These are phyloP conservation scores for Caradrina kadenii DNA, from an alignment of 2,888 invertebrate species.

Conservation along the genomic window DNA sequence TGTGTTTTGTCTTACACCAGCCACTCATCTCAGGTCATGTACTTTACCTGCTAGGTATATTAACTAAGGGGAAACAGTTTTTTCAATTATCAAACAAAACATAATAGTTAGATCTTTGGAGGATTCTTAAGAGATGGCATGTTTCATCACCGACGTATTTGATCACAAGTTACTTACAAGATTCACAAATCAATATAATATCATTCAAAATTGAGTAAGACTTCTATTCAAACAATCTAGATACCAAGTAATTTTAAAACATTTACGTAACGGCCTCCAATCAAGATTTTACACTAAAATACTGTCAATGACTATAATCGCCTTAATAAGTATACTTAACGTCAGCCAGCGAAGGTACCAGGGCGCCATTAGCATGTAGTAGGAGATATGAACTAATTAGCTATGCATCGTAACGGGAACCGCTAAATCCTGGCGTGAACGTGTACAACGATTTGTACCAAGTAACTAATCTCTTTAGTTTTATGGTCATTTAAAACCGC, in stretches of 20 bases:
- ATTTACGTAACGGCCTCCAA: conserved; percentile 11
- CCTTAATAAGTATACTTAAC: conserved; percentile 51
- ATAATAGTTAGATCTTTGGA: no score
- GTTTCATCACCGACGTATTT: background rate
- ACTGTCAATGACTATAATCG: conserved; percentile 33
- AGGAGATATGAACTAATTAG: conserved; percentile 56
- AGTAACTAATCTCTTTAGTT: conserved; percentile 31
- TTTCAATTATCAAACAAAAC: no score
- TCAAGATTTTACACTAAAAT: conserved; percentile 2
- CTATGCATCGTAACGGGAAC: conserved; percentile 39
- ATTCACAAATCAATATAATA: no score
- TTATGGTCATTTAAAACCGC: conserved; percentile 29
- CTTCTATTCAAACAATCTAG: background rate
- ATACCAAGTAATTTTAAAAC: background rate
- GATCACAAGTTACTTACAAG: no score
- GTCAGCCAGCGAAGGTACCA: conserved; percentile 43
- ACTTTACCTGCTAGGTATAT: background rate
- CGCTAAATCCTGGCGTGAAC: conserved; percentile 33
- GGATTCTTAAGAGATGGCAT: no score
- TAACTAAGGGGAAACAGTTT: no score
- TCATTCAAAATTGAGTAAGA: background rate
- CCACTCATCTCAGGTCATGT: background rate
- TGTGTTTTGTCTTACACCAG: background rate
- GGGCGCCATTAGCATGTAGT: conserved; percentile 50
- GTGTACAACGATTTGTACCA: conserved; percentile 27